Evolutionary conservation across 2,888 invertebrate species (phyloP), one percentile per base, ranked within the genome.

Genomic region (Pseudococcus viburni): DNA sequence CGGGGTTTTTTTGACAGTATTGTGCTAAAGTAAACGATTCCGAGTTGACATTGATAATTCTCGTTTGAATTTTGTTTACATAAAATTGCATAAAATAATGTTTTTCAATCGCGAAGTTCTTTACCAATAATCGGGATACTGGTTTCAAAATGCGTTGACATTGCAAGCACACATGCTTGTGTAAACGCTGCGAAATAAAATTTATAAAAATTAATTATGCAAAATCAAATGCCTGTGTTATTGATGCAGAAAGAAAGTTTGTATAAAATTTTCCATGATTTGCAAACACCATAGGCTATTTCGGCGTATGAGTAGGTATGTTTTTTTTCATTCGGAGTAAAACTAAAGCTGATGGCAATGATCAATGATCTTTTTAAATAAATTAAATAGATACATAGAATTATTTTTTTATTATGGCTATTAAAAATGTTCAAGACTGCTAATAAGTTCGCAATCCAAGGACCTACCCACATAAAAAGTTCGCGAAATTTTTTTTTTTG

Each of bases 61-160:
- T 26, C 26, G 11, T 68, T 73, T 33, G 33, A 33, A 73, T 73
- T n/a, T 68, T 68, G 42, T 42, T 8, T 42, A 42, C 42, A 26
- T 19, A 19, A 64, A 64, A 64, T 64, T 64, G 64, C 64, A 64
- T 42, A 19, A 64, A 22, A 73, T 26, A 39, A 1, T 33, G 26
- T 33, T 73, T 73, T 33, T 17, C 6, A 73, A 33, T 33, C 26
- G 22, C 55, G 68, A 68, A 68, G 8, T 68, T 68, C 11, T 68
- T 68, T 68, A 26, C 26, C 12, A 26, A n/a, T n/a, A 0, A 26
- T 68, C 26, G 68, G n/a, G 19, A 68, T 68, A 68, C 68, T 11
- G 68, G 68, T 68, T 68, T 68, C 9, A 12, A 68, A 68, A 68
- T 68, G 68, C 73, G 26, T 39, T 33, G 73, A 33, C 73, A 73